phyloP scores from a whole-genome alignment of 2,113 vertebrate genomes.

The Sardina pilchardus region DNA sequence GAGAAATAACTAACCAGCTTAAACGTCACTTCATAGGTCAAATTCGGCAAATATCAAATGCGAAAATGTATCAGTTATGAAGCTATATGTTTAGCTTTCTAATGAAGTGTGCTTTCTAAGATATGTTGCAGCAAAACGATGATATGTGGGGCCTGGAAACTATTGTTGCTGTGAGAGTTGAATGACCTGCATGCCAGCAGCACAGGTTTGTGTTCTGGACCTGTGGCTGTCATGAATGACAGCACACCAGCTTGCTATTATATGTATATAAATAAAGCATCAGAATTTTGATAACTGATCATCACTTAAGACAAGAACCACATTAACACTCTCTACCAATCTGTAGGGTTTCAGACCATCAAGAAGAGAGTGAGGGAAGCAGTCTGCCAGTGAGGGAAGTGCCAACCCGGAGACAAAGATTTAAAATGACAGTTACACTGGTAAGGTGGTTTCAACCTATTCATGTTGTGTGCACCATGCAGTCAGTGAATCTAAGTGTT shows the following conservation, averaged over 20 bases:
- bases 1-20: neutral
- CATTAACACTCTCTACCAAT: neutral
- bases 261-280: neutral
- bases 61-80: neutral
- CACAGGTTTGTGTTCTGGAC: neutral
- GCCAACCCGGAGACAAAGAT: neutral
- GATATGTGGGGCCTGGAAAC: neutral
- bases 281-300: neutral
- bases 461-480: neutral
- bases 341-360: neutral
- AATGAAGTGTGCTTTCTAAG: neutral
- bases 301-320: neutral
- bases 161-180: neutral
- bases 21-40: neutral
- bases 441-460: neutral
- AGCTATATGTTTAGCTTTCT: neutral
- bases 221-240: conserved; percentile 3
- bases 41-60: neutral
- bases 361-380: neutral
- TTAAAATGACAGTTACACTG: conserved; percentile 7
- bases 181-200: neutral
- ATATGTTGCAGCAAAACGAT: neutral
- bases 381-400: neutral
- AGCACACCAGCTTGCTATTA: neutral
- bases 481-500: neutral